These are phyloP conservation scores for Pangasianodon hypophthalmus DNA, from an alignment of 2,113 vertebrate genomes.

Conservation along the genomic window DNA sequence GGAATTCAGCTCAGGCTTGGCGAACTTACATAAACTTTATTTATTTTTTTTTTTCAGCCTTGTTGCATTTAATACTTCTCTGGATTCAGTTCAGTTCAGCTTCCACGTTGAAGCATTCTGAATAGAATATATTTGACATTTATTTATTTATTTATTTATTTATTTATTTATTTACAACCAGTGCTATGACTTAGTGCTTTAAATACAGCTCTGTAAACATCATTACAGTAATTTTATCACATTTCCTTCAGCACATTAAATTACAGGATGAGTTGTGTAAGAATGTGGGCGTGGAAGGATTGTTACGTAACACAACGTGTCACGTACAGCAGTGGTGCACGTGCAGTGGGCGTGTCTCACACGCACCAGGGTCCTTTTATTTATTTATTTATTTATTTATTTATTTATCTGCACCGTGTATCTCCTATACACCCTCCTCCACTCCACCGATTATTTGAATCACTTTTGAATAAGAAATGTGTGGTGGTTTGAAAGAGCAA, in stretches of 20 bases:
- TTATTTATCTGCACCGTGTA: too few relatives aligned
- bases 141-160: background rate
- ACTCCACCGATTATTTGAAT: background rate
- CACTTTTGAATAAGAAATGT: background rate
- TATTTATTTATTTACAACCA: background rate
- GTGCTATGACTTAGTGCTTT: background rate
- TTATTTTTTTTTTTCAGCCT: background rate
- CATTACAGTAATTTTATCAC: too few relatives aligned
- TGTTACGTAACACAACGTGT: background rate
- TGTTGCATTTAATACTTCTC: background rate
- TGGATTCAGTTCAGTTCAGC: background rate
- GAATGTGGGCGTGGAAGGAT: background rate
- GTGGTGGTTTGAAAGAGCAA: background rate
- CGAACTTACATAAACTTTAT: background rate
- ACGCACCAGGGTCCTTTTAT: background rate
- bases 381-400: background rate
- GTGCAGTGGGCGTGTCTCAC: background rate
- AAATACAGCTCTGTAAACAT: background rate
- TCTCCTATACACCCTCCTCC: too few relatives aligned
- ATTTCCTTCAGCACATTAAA: background rate
- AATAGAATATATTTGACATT: background rate
- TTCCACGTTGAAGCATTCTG: background rate
- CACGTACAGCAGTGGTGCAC: background rate
- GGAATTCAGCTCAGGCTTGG: background rate
- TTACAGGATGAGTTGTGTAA: background rate